Percentiles rank a stretch among this genome's conserved stretches.
Evolutionary conservation across 2,888 invertebrate genomes (phyloP).

Genomic region (Lumbricus terrestris): DNA sequence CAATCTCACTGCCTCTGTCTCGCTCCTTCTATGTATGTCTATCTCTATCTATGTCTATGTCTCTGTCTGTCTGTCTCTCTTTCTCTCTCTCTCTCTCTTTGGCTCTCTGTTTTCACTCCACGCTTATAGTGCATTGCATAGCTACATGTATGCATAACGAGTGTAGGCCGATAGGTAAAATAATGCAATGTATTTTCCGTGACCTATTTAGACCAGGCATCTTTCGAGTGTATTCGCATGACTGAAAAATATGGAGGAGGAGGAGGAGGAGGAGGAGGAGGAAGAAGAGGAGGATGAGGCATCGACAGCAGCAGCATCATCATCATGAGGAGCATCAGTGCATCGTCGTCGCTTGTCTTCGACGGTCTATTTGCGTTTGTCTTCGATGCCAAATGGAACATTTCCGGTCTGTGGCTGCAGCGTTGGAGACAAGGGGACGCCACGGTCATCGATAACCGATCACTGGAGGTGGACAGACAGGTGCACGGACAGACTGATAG

Average conservation of each 20-base stretch:
- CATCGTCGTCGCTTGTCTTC: neutral
- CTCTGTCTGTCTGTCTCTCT: neutral
- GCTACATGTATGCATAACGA: neutral
- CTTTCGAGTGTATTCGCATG: too few species aligned
- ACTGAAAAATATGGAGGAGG: neutral
- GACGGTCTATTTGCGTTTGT: neutral
- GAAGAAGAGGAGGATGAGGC: neutral
- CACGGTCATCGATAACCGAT: constrained; percentile 11
- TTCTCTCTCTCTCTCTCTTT: neutral
- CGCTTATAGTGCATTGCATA: too few species aligned
- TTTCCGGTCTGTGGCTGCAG: neutral
- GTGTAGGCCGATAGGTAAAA: neutral
- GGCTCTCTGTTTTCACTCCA: neutral
- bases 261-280: neutral
- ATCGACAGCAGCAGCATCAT: neutral
- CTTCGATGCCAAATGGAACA: constrained; percentile 16
- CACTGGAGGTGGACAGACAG: neutral
- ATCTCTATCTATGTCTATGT: neutral
- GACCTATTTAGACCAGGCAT: neutral
- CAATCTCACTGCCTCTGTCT: neutral
- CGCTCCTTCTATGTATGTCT: neutral
- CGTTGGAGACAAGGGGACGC: neutral
- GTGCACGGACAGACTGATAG: neutral
- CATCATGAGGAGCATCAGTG: neutral
- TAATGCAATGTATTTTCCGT: neutral